These are phyloP conservation scores for Trematomus loennbergii DNA, from an alignment of 2,113 vertebrate species.

Conservation along the genomic window DNA sequence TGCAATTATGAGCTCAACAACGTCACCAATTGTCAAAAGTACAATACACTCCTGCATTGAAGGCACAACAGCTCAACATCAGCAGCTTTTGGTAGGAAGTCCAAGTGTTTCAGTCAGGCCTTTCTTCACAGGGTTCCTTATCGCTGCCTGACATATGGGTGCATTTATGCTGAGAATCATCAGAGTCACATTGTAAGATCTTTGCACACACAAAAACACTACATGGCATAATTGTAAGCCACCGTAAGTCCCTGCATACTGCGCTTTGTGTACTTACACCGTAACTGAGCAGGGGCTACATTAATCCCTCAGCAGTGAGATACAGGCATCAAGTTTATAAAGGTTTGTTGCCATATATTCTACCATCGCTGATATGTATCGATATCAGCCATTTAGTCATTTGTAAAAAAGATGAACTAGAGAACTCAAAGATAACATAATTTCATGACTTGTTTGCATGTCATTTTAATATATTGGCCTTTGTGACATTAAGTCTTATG, in stretches of 20 bases:
- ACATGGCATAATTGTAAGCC: neutral
- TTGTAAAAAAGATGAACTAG: neutral
- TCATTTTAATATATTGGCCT: neutral
- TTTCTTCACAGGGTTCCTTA: conserved; percentile 4
- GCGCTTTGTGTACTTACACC: neutral
- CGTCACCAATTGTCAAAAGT: neutral
- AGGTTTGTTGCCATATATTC: neutral
- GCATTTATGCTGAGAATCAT: conserved; percentile 14
- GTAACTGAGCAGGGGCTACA: neutral
- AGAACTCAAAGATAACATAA: neutral
- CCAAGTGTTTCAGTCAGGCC: neutral
- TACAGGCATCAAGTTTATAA: neutral
- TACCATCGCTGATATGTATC: neutral
- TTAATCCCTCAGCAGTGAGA: conserved; percentile 3
- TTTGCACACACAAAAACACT: conserved; percentile 5
- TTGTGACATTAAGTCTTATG: neutral
- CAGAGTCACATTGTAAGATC: neutral
- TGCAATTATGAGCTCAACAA: neutral
- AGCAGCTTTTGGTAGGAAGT: neutral
- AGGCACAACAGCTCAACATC: neutral
- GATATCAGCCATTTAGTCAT: neutral
- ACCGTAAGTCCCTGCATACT: neutral
- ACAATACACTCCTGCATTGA: neutral
- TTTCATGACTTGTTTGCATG: neutral
- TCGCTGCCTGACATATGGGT: conserved; percentile 16